phyloP scores from a whole-genome alignment of 2,888 invertebrate genomes.

The Drosophila rubida region DNA sequence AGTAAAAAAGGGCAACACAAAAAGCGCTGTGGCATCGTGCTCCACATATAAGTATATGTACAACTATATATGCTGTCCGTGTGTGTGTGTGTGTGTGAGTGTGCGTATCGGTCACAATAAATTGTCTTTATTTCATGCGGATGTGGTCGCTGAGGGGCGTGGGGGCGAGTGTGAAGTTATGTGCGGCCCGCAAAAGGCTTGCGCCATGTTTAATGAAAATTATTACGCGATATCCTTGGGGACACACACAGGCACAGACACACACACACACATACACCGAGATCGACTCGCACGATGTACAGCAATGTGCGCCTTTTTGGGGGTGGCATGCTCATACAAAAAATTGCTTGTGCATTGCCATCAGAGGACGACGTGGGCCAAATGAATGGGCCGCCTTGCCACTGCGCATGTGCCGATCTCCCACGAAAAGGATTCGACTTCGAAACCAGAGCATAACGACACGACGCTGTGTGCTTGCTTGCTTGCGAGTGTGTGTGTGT shows the following conservation, averaged over 20 bases:
- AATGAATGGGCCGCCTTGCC: constrained; percentile 50
- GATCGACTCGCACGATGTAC: constrained; percentile 39
- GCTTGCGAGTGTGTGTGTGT: constrained; percentile 20
- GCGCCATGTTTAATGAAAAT: constrained; percentile 78
- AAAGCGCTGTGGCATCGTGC: constrained; percentile 57
- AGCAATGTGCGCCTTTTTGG: constrained; percentile 66
- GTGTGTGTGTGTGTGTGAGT: constrained; percentile 26
- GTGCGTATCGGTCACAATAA: constrained; percentile 74
- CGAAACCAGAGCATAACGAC: constrained; percentile 57
- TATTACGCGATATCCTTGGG: constrained; percentile 80
- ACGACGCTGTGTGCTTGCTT: constrained; percentile 18
- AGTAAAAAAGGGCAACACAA: constrained; percentile 43
- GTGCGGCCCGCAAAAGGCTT: constrained; percentile 60
- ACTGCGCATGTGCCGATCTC: constrained; percentile 59
- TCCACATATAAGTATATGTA: constrained; percentile 13
- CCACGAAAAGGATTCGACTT: constrained; percentile 55
- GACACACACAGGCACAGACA: constrained; percentile 36
- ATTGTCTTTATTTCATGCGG: constrained; percentile 73
- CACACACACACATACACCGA: constrained; percentile 1
- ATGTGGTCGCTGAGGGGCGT: constrained; percentile 43
- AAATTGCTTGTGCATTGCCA: constrained; percentile 24
- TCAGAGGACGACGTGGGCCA: constrained; percentile 26
- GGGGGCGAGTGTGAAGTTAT: constrained; percentile 26
- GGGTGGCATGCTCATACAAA: constrained; percentile 78
- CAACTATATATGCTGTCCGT: constrained; percentile 15